Conservation (phyloP, 2,113 vertebrate genomes). For the Theropithecus gelada region DNA sequence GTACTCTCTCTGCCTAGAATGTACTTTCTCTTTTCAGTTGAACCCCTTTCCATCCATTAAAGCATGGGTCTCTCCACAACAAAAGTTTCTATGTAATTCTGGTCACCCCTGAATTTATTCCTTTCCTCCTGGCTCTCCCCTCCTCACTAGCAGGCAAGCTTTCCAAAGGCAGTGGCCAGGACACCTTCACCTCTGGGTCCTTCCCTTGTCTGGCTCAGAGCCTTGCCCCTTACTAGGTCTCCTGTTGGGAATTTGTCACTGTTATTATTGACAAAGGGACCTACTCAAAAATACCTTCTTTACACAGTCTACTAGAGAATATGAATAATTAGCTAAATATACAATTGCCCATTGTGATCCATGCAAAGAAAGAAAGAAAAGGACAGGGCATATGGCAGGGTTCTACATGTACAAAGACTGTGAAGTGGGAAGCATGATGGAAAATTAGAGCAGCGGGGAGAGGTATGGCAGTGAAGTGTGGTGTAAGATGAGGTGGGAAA, state of each 20-base stretch:
- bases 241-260: neutral
- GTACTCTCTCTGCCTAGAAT: neutral
- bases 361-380: neutral
- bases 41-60: neutral
- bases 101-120: neutral
- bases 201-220: neutral
- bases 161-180: neutral
- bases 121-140: neutral
- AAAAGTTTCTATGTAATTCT: neutral
- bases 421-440: neutral
- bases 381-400: no score
- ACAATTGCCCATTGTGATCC: neutral
- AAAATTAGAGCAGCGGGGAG: neutral
- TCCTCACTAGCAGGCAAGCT: neutral
- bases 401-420: neutral
- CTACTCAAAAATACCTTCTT: neutral
- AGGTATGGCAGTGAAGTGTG: neutral
- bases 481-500: neutral
- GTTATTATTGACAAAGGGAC: neutral
- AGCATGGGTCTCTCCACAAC: neutral
- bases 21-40: neutral
- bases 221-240: neutral
- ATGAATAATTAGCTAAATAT: neutral
- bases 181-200: neutral
- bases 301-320: neutral